These are phyloP conservation scores for Pangasius larnaudii DNA, from an alignment of 2,797 vertebrate genomes.

Conservation along the genomic window DNA sequence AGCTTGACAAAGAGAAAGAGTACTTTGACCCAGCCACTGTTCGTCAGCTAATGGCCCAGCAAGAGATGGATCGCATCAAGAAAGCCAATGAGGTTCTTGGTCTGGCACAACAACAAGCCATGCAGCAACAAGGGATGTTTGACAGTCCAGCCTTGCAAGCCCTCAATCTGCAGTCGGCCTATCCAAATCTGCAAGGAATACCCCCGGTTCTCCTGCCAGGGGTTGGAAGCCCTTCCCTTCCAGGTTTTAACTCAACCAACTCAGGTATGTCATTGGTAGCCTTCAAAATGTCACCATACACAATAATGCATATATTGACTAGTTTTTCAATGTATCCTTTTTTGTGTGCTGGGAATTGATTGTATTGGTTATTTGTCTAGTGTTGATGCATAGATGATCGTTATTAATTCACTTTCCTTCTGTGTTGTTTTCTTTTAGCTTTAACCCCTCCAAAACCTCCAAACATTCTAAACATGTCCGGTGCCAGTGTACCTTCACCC, in stretches of 20 bases:
- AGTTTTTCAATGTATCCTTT: not conserved
- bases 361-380: not conserved
- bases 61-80: slow-evolving; percentile 99
- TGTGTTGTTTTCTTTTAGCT: slow-evolving; percentile 79
- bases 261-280: slow-evolving; percentile 83
- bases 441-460: slow-evolving; percentile 98
- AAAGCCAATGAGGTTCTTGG: slow-evolving; percentile 99
- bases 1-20: slow-evolving; percentile 99
- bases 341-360: not conserved
- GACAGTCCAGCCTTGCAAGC: slow-evolving; percentile 93
- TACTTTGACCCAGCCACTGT: slow-evolving; percentile 99
- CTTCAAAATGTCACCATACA: not conserved
- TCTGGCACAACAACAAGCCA: slow-evolving; percentile 90
- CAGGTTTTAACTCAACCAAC: slow-evolving; percentile 97
- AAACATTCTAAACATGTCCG: slow-evolving; percentile 96
- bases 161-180: slow-evolving; percentile 93
- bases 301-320: not conserved
- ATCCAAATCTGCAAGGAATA: slow-evolving; percentile 95
- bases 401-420: slow-evolving; percentile 51
- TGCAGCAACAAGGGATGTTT: slow-evolving; percentile 94
- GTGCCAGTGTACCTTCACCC: slow-evolving; percentile 97
- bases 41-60: slow-evolving; percentile 98
- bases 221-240: slow-evolving; percentile 95
- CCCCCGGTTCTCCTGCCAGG: slow-evolving; percentile 95
- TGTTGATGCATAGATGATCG: not conserved